Conservation (phyloP, 2,888 invertebrate genomes). For the Cacoxenus indagator region DNA sequence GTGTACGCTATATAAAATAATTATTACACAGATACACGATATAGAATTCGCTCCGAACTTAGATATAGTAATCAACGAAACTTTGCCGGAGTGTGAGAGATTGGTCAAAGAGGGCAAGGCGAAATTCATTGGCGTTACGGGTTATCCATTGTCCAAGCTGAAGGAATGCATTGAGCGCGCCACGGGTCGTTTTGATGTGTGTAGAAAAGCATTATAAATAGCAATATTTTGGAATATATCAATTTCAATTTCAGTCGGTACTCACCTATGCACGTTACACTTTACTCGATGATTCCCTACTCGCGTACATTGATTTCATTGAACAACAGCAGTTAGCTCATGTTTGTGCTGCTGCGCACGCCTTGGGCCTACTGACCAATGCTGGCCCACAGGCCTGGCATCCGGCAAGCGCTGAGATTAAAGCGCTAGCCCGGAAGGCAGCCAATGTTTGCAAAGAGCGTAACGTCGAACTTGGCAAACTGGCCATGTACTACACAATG, state of each 20-base stretch:
- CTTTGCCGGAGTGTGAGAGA: constrained; percentile 84
- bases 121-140: constrained; percentile 87
- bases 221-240: neutral
- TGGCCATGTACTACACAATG: constrained; percentile 79
- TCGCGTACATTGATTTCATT: constrained; percentile 78
- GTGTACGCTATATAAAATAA: neutral
- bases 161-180: constrained; percentile 81
- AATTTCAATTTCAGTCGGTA: constrained; percentile 36
- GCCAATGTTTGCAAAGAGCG: constrained; percentile 78
- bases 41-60: constrained; percentile 86
- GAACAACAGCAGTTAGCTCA: constrained; percentile 77
- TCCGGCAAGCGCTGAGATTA: constrained; percentile 76
- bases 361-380: constrained; percentile 86
- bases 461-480: constrained; percentile 77
- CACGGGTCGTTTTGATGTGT: constrained; percentile 69
- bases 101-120: constrained; percentile 82
- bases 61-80: constrained; percentile 85
- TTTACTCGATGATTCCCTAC: constrained; percentile 83
- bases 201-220: constrained; percentile 8
- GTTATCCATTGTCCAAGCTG: constrained; percentile 84
- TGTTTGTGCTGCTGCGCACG: constrained; percentile 86
- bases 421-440: constrained; percentile 71
- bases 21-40: constrained; percentile 84
- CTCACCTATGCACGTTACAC: constrained; percentile 86
- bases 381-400: constrained; percentile 85